These are phyloP conservation scores for Rapana venosa DNA, from an alignment of 2,888 invertebrate genomes.

Conservation along the genomic window DNA sequence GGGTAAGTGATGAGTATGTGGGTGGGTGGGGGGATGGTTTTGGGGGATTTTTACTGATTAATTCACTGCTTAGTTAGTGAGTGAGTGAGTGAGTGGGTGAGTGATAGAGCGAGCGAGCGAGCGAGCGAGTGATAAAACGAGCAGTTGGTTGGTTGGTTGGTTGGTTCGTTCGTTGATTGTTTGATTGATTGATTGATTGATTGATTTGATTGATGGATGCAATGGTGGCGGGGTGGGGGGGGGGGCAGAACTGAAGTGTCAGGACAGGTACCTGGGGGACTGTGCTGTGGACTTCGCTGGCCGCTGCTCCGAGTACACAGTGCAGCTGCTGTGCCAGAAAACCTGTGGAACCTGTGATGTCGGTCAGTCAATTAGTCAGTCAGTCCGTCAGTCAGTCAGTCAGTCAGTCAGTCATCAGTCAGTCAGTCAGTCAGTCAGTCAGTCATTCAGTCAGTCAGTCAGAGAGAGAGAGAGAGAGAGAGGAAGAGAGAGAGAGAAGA, in stretches of 20 bases:
- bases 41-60: too few relatives aligned
- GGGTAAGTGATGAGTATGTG: too few relatives aligned
- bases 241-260: conserved; percentile 1
- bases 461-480: not conserved
- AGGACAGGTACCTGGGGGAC: conserved; percentile 15
- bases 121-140: too few relatives aligned
- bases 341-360: conserved; percentile 19
- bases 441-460: too few relatives aligned
- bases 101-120: too few relatives aligned
- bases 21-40: too few relatives aligned
- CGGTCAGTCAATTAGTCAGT: not conserved
- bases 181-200: not conserved
- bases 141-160: too few relatives aligned
- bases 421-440: too few relatives aligned
- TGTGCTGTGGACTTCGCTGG: not conserved
- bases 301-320: conserved; percentile 17
- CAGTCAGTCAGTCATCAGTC: too few relatives aligned
- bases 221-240: not conserved
- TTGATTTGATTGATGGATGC: not conserved
- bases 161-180: not conserved
- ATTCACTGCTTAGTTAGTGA: too few relatives aligned
- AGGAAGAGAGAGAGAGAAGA: not conserved
- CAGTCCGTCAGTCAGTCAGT: not conserved
- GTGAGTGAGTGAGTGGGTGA: too few relatives aligned
- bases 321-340: conserved; percentile 27